Evolutionary conservation across 1,140 invertebrate species (phyloP).

Genomic region (Megalonaias nervosa): DNA sequence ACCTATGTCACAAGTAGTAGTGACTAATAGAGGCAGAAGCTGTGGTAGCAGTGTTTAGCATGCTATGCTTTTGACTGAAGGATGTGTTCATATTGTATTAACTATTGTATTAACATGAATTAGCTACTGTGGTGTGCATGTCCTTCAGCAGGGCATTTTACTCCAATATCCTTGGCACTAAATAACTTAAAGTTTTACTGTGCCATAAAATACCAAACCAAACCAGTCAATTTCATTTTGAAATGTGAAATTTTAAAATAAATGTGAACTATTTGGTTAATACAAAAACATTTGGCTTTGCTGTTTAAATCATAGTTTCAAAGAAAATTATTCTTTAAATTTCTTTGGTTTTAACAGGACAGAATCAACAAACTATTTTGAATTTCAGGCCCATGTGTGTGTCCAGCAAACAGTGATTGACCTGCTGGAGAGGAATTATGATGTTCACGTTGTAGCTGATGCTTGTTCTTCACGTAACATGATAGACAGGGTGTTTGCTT

Average conservation of each 20-base stretch:
- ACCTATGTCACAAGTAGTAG: too few species aligned
- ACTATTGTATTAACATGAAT: too few species aligned
- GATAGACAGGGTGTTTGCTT: slow-evolving; percentile 20
- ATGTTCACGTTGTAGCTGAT: slow-evolving; percentile 90
- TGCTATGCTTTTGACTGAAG: too few species aligned
- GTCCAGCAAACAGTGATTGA: slow-evolving; percentile 91
- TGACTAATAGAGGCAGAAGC: too few species aligned
- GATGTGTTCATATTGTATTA: too few species aligned
- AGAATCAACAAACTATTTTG: background rate
- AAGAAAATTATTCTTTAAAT: background rate
- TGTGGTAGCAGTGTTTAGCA: too few species aligned
- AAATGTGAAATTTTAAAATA: background rate
- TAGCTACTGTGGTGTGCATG: too few species aligned
- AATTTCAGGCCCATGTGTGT: slow-evolving; percentile 83
- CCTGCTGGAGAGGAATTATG: slow-evolving; percentile 77
- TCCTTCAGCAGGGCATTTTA: too few species aligned
- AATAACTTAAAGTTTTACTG: too few species aligned
- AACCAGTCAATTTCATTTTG: background rate
- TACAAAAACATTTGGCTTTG: background rate
- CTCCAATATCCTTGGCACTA: too few species aligned
- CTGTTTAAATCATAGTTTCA: background rate
- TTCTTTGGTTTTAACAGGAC: background rate
- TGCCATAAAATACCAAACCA: too few species aligned
- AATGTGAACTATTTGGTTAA: background rate
- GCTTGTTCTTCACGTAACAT: slow-evolving; percentile 81